Evolutionary conservation across 2,797 vertebrate species (phyloP), one percentile per base, ranked within the genome.

Genomic region (Tauraco hartlaubi): DNA sequence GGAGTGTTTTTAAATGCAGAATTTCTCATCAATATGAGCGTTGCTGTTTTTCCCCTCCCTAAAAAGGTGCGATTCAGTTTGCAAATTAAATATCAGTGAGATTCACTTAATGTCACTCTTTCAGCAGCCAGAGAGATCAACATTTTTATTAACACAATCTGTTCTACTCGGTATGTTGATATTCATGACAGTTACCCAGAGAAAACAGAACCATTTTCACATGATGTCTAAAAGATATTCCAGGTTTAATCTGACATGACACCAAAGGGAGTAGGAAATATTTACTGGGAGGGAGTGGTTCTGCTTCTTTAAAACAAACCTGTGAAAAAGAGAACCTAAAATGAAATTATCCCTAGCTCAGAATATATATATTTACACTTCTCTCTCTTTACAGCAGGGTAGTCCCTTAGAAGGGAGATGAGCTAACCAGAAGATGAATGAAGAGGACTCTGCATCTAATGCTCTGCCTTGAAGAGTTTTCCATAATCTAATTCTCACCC

Each of bases 141-240:
- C 55, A 76, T 68, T 89, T 95, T 94, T 90, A 86, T 94, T 79
- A 88, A 71, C 54, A 54, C 64, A 55, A 71, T 77, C 76, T 91
- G 54, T 88, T 82, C 84, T 88, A 9, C 43, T 94, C 64, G 56
- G 26, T 77, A 43, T 61, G 55, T 64, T 96, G 82, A 92, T 95
- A 92, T 85, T 85, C 58, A 52, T 41, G 75, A 75, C 28, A 66
- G 88, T 72, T 83, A 82, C 54, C 51, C 1, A 1, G 58, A 4
- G 22, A 96, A 95, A 94, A 54, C 1, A 95, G 63, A 91, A 74
- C 54, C 35, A 69, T 92, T 92, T 93, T 80, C 86, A 93, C 61
- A 28, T 52, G 62, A 72, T 69, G 18, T 86, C 54, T 86, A 67
- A 80, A 86, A 88, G 19, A 88, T 78, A 94, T 51, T 83, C 73